A percentile compares a stretch with the other conserved stretches of the same genome.
These are phyloP conservation scores for Caenorhabditis zanzibari DNA, from an alignment of 2,888 invertebrate genomes.

Conservation along the genomic window DNA sequence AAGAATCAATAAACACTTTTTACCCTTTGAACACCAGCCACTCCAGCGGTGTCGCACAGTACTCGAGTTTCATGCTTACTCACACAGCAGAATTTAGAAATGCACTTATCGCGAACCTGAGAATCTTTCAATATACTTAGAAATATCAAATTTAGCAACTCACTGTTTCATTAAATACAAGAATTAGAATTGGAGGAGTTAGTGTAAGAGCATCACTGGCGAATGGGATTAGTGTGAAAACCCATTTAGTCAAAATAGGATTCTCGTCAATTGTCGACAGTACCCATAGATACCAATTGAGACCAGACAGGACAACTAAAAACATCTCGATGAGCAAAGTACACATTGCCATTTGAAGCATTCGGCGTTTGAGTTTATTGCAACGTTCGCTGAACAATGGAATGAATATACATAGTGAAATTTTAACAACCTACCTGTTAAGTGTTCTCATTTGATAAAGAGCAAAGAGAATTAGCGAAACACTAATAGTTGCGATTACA, in stretches of 20 bases:
- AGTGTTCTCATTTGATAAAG: neutral
- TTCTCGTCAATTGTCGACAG: neutral
- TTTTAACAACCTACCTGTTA: neutral
- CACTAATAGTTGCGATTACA: neutral
- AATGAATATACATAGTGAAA: neutral
- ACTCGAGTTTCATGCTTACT: no score
- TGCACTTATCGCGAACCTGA: neutral
- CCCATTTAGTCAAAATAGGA: neutral
- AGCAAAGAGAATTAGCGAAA: neutral
- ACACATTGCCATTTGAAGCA: neutral
- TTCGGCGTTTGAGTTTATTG: neutral
- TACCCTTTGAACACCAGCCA: no score
- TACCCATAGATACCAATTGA: neutral
- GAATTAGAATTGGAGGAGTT: neutral
- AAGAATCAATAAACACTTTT: no score
- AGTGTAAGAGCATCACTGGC: slow-evolving; percentile 2
- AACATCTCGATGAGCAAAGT: neutral
- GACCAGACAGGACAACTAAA: neutral
- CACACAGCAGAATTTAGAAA: neutral
- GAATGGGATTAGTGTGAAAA: neutral
- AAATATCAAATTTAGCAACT: neutral
- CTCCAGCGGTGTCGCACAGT: no score
- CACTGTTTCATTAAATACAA: neutral
- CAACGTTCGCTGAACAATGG: neutral
- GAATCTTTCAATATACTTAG: no score